Evolutionary conservation across 2,888 invertebrate species (phyloP), one percentile per base, ranked within the genome.

Genomic region (Corythucha ciliata): DNA sequence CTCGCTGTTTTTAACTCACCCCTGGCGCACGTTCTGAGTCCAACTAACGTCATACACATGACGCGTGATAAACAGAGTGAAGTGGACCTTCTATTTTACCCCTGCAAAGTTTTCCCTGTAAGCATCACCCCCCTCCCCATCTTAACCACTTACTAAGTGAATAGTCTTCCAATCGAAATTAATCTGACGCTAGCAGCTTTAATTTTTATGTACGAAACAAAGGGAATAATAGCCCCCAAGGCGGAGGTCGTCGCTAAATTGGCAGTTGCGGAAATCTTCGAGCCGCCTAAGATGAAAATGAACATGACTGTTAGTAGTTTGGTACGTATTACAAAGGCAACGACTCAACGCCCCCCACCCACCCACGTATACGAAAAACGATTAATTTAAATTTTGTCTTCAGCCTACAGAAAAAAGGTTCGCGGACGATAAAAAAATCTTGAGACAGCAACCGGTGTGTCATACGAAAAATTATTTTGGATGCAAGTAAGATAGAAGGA

Each of bases 191-290:
- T 36, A 36, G 16, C 37, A 14, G 8, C 16, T 12, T 7, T n/a
- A 41, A 8, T 14, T 1, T 60, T 60, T 63, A 66, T 8, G 61
- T n/a, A n/a, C n/a, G n/a, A n/a, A n/a, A n/a, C n/a, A n/a, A n/a
- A 81, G 81, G 82, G 83, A 41, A 80, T 81, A 36, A 69, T 82
- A 39, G 75, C 80, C 2, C 83, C 83, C 0, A 83, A 82, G 70
- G 76, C 82, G 52, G 80, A 81, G 67, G 70, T 82, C 50, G 73
- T 76, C 3, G 80, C 81, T 1, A 79, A 76, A 63, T 79, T 80
- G 2, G 74, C 76, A 1, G 75, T 82, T 52, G 79, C 80, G 63
- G 80, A 81, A 21, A 21, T 22, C 7, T 7, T 29, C 1, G 48
- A 24, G n/a, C 33, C 42, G 8, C 25, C 7, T 2, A 66, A 72